phyloP scores from a whole-genome alignment of 2,797 vertebrate genomes.

The Falco berigora region DNA sequence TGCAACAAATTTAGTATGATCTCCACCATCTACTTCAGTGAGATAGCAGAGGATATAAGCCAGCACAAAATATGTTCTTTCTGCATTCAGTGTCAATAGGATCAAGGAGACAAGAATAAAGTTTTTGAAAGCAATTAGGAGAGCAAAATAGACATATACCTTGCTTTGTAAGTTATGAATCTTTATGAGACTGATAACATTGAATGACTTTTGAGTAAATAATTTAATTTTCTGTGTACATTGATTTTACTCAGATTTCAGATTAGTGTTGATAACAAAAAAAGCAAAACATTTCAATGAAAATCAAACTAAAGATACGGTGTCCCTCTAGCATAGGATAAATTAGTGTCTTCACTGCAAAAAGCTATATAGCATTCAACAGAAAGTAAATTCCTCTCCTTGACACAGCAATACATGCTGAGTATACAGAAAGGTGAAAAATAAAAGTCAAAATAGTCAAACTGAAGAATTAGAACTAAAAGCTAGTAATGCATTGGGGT shows the following conservation, averaged over 20 bases:
- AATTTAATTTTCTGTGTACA: not conserved
- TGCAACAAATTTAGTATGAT: not conserved
- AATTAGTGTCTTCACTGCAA: not conserved
- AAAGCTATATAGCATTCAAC: not conserved
- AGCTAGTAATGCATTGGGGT: not conserved
- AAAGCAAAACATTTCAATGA: not conserved
- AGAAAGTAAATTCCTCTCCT: not conserved
- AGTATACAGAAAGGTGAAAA: not conserved
- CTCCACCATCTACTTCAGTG: not conserved
- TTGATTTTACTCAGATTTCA: conserved; percentile 12
- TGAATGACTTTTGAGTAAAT: not conserved
- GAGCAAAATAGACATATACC: not conserved
- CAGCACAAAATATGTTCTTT: not conserved
- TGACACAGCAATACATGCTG: not conserved
- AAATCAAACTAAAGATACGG: not conserved
- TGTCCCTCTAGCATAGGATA: not conserved
- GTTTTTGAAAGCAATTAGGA: not conserved
- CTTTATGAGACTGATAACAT: not conserved
- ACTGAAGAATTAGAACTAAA: not conserved
- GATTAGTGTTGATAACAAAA: not conserved
- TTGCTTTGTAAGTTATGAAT: not conserved
- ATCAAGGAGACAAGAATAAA: not conserved
- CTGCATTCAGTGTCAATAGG: not conserved
- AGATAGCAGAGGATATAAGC: not conserved
- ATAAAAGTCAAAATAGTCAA: not conserved